Evolutionary conservation across 1,140 invertebrate species (phyloP), one percentile per base, ranked within the genome.

Genomic region (Nautilus pompilius): DNA sequence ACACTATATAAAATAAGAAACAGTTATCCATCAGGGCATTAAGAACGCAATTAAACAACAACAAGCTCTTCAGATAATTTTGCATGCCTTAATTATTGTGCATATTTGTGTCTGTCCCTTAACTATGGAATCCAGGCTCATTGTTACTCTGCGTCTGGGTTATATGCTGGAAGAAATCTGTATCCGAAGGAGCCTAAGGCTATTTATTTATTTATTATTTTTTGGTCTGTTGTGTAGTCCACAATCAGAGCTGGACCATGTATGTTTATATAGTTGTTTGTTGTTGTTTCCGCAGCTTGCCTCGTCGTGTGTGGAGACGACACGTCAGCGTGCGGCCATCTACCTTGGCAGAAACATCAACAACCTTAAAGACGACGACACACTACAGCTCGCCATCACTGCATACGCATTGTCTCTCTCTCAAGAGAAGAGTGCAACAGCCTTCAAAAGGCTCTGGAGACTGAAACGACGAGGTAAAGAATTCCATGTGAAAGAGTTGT

Each of bases 381-480:
- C 73, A 0, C 76, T 77, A 66, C 72, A 72, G 49, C 32, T 77
- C 26, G 71, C 77, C 28, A 77, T 79, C 54, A 72, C 75, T 26
- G 61, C 77, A 0, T 79, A 79, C 48, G 77, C 77, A 5, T 49
- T 79, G 30, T 73, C 77, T 8, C 60, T 75, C 8, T 72, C 67
- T 33, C 66, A 71, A 55, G 66, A 69, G 57, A 70, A 71, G 32
- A 73, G 69, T 61, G 17, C 58, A 6, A 59, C 63, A 2, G 36
- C 71, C 15, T 75, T 73, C 54, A 62, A 74, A 34, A 53, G 60
- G 28, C 61, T 79, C n/a, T 75, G 71, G 74, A 30, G 41, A 0
- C 51, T 68, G 22, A 66, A 53, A 41, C 59, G 63, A 48, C 49
- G 58, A 59, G 58, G 73, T 75, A 66, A 48, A 41, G 36, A 41